Conservation (phyloP, 2,113 vertebrate genomes). For the Noturus placidus region DNA sequence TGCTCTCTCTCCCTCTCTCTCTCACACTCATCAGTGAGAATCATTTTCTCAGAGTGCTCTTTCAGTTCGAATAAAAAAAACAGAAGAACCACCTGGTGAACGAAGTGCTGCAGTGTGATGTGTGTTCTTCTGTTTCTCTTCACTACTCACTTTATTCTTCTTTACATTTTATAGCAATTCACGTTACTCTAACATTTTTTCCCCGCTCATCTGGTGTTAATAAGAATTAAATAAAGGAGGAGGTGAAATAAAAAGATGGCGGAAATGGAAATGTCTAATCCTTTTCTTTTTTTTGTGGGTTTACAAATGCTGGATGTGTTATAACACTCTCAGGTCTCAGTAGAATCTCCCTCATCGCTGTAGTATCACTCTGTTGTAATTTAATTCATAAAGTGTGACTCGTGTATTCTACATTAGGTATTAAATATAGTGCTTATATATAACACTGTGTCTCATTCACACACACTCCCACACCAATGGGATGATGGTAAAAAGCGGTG, state of each 20-base stretch:
- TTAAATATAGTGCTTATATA: no score
- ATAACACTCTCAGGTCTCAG: not conserved
- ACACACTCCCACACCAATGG: no score
- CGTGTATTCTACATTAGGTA: no score
- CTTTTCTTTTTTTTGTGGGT: no score
- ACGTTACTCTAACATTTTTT: no score
- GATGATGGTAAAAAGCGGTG: no score
- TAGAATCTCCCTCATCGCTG: not conserved
- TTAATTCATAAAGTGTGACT: no score
- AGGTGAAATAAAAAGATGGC: not conserved
- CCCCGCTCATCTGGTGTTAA: not conserved
- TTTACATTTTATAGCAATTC: constrained; percentile 18
- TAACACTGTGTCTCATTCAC: no score
- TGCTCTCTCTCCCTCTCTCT: not conserved
- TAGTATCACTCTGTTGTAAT: no score
- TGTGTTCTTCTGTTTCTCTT: constrained; percentile 56
- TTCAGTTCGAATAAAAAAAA: not conserved
- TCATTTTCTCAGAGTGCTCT: not conserved
- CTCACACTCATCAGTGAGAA: not conserved
- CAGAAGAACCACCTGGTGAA: constrained; percentile 14
- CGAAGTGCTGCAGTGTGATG: constrained; percentile 50
- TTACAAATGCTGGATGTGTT: not conserved
- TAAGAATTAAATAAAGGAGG: no score
- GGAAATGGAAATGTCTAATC: not conserved
- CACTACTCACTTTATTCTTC: not conserved